Evolutionary conservation across 2,888 invertebrate genomes (phyloP), one percentile per base, ranked within the genome.

Genomic region (Dasysyrphus tricinctus): DNA sequence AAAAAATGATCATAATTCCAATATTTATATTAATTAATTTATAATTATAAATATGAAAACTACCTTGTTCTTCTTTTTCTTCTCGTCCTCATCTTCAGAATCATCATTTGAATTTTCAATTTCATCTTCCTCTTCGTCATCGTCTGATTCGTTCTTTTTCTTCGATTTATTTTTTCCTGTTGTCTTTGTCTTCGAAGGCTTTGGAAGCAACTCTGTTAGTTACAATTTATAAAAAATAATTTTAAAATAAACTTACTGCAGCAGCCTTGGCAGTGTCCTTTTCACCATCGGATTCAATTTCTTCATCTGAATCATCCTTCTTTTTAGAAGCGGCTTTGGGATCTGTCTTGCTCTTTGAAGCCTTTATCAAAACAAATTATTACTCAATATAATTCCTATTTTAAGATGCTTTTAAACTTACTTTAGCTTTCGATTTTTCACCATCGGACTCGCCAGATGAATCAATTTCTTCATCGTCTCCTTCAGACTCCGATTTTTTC

Each of bases 241-340:
- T n/a, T 16, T 0, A 0, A 24, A 44, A 19, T 34, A 11, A 16
- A 8, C 69, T 54, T n/a, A 69, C 69, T 3, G 63, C 1, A 5
- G 24, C 5, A 1, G 24, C 19, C 34, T 67, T 67, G 24, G 2
- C 24, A 24, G 24, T 24, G 0, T 19, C 14, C 4, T 67, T 49
- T 19, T 51, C 69, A n/a, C 16, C 51, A 19, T 49, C 59, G 2
- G 57, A 69, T 19, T 76, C 79, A 7, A 44, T 57, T 32, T 78
- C 73, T 34, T 84, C 84, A 16, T 79, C 74, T 4, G 63, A 54
- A 14, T 78, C 70, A 16, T 78, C 63, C 19, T 76, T 76, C n/a
- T 65, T 85, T 29, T 73, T 88, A 80, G 77, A 85, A 82, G 24
- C 78, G 49, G n/a, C 24, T 54, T 78, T 76, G 0, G n/a, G 0